Base-by-base conservation (phyloP, 2,113 vertebrate species). In the Isichthys henryi region DNA sequence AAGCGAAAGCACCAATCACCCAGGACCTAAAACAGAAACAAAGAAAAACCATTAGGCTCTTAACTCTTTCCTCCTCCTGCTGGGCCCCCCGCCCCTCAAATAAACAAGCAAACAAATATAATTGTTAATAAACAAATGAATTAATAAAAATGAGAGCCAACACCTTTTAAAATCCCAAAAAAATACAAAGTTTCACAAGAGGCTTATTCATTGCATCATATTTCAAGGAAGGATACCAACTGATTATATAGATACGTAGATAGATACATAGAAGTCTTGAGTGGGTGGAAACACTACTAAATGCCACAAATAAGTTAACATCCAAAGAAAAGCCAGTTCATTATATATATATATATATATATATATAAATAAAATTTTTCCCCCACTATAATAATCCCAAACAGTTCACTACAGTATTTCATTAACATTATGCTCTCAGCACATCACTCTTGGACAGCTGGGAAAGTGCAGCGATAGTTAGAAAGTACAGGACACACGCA, bases 1-100 rank as follows among this genome's bases (percentile, higher is more conserved):
- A 96, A 92, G 97, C 97, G 50, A 99, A 99, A 43, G 98, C 98
- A 49, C 98, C 98, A 93, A 99, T 97, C 94, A 98, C 98, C 98
- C 98, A 99, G 92, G 98, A 99, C 91, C 98, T 99, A 94, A 88
- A 93, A 95, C 89, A 92, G 94, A 91, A 96, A 94, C 94, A 88
- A 86, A 89, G 35, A 11, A 62, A 23, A 90, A 56, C 89, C 83
- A 90, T 88, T 21, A 46, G 82, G 82, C 21, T 84, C 9, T 84
- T 84, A 92, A 39, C 74, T 43, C 27, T 77, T 15, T 77, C 31
- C 31, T 1, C 5, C 62, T 27, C 62, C 62, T 3, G 62, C 3
- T 11, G 62, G n/a, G 9, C 62, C 62, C 50, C 50, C 10, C 10
- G 3, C 17, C 77, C 46, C 46, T n/a, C 10, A 48, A 11, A 70